Conservation (phyloP, 2,797 vertebrate species). For the Prionace glauca region DNA sequence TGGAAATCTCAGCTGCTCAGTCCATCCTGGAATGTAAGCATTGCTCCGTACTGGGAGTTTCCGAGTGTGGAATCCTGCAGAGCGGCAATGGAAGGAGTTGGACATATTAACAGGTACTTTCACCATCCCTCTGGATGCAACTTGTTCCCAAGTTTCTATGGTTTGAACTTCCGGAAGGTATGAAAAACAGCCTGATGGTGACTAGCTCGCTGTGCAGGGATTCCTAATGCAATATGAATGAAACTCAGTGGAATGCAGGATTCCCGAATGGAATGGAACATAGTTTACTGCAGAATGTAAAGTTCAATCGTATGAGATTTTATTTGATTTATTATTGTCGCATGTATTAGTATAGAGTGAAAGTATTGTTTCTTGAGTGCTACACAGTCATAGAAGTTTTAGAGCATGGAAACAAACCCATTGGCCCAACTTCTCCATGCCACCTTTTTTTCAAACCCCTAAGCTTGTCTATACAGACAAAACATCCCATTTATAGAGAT, state of each 20-base stretch:
- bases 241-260: not conserved
- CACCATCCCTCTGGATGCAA: not conserved
- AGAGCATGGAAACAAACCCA: too few relatives aligned
- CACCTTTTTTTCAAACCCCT: too few relatives aligned
- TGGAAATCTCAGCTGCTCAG: not conserved
- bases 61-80: not conserved
- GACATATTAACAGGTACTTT: not conserved
- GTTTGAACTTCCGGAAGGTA: not conserved
- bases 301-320: too few relatives aligned
- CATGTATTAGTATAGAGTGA: too few relatives aligned
- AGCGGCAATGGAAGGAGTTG: not conserved
- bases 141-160: not conserved
- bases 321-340: too few relatives aligned
- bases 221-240: not conserved
- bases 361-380: too few relatives aligned
- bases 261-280: too few relatives aligned
- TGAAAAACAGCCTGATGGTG: not conserved
- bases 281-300: too few relatives aligned
- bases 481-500: too few relatives aligned
- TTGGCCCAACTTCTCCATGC: too few relatives aligned
- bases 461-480: too few relatives aligned
- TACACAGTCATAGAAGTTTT: too few relatives aligned
- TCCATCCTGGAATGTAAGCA: not conserved
- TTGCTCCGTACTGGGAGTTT: not conserved
- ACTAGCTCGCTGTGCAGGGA: not conserved